Evolutionary conservation across 2,797 vertebrate genomes (phyloP).

Genomic region (Sciurus vulgaris): DNA sequence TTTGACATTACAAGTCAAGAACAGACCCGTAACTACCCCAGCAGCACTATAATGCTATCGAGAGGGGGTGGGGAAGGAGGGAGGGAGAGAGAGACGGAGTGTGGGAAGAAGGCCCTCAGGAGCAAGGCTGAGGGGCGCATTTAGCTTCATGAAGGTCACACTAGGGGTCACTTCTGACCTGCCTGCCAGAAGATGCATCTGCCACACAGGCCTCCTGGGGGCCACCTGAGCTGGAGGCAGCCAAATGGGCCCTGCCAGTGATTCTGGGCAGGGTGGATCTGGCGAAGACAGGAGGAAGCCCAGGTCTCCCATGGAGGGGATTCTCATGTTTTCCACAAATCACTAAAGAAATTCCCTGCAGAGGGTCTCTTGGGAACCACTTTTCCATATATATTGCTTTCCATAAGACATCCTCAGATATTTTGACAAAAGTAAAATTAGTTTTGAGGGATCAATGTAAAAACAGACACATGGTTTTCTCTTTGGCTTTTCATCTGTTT

Average conservation of each 20-base stretch:
- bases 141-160: not conserved
- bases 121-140: not conserved
- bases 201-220: not conserved
- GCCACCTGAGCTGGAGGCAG: not conserved
- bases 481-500: not conserved
- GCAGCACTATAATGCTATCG: not conserved
- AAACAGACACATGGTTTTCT: not conserved
- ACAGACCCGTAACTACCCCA: not conserved
- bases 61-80: not conserved
- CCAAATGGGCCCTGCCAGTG: rapidly evolving
- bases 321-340: not conserved
- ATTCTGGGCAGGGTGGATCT: not conserved
- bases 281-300: rapidly evolving
- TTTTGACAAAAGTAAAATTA: not conserved
- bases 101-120: not conserved
- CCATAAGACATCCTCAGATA: too few species aligned
- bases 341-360: too few species aligned
- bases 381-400: not conserved
- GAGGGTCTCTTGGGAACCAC: not conserved
- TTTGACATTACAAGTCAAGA: not conserved
- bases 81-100: not conserved
- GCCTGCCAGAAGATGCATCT: not conserved
- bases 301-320: too few species aligned
- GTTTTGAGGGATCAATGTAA: not conserved
- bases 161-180: not conserved